These are phyloP conservation scores for Gila robusta DNA, from an alignment of 2,797 vertebrate genomes.

Conservation along the genomic window DNA sequence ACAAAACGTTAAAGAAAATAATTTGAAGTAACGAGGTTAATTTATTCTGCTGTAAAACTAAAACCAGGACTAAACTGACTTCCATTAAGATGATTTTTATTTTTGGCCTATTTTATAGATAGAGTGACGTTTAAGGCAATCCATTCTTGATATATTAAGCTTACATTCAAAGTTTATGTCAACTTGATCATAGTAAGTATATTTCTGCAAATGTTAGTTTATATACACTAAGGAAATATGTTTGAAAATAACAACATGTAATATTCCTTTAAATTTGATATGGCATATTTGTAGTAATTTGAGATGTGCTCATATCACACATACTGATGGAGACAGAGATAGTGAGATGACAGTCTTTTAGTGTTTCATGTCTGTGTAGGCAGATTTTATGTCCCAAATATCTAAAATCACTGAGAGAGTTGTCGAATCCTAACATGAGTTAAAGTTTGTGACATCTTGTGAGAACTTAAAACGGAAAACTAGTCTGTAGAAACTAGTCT, in stretches of 20 bases:
- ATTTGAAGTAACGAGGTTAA: not conserved
- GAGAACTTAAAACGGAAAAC: not conserved
- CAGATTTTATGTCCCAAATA: constrained; percentile 34
- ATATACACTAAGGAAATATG: constrained; percentile 11
- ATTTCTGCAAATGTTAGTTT: constrained; percentile 18
- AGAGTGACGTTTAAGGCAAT: not conserved
- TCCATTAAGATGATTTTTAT: not conserved
- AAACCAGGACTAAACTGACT: not conserved
- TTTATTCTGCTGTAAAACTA: not conserved
- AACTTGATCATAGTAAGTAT: not conserved
- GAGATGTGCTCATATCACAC: not conserved
- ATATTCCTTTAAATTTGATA: not conserved
- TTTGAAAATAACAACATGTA: not conserved
- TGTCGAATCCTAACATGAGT: not conserved
- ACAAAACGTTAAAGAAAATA: not conserved
- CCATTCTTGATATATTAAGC: not conserved
- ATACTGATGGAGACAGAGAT: not conserved
- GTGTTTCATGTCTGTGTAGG: constrained; percentile 17
- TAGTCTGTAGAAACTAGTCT: not conserved
- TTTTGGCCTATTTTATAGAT: not conserved
- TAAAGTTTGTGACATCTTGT: not conserved
- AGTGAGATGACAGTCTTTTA: not conserved
- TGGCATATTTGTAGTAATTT: not conserved
- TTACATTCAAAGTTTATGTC: no score
- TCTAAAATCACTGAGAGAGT: not conserved